Evolutionary conservation across 2,888 invertebrate genomes (phyloP), one percentile per base, ranked within the genome.

Genomic region (Eretmocerus hayati): DNA sequence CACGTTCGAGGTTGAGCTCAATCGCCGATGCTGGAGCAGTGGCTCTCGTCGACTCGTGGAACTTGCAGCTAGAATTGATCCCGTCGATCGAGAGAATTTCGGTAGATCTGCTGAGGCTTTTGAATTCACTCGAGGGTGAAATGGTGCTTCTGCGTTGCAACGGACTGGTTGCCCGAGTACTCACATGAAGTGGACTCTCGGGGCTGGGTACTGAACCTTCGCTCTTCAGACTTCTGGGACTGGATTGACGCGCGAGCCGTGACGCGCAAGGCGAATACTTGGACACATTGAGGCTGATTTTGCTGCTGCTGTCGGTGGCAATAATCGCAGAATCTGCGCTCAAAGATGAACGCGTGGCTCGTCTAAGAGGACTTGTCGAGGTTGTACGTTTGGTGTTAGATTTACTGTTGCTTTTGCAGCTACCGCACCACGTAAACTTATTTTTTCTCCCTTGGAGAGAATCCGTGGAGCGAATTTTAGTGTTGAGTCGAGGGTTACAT

Each of bases 261-360:
- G 68, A 68, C 4, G 71, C 70, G 46, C 70, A 70, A 1, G 71
- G 70, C 20, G 71, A 71, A 49, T 69, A 70, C 53, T 70, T 70
- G n/a, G 69, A 67, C 43, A 69, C 38, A 44, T 67, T 69, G 21
- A 67, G 58, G 18, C 60, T 61, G 31, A 66, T 63, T 43, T 64
- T 66, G 47, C 64, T 67, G 21, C 33, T 44, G 9, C 11, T 26
- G 31, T 15, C 18, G 6, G 21, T 9, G n/a, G 11, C n/a, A 15
- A 8, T 13, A 8, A n/a, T 5, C 5, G 39, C 46, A 2, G 65
- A 55, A 13, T 66, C 68, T 30, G 66, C 63, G 3, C 66, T 62
- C 32, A 69, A 52, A 3, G 68, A 65, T 2, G 70, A 64, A 18
- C 66, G 63, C 42, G 65, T 67, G 5, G 63, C 57, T 48, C 66